Conservation (phyloP, 2,888 invertebrate genomes). For the Zonitis immaculata region DNA sequence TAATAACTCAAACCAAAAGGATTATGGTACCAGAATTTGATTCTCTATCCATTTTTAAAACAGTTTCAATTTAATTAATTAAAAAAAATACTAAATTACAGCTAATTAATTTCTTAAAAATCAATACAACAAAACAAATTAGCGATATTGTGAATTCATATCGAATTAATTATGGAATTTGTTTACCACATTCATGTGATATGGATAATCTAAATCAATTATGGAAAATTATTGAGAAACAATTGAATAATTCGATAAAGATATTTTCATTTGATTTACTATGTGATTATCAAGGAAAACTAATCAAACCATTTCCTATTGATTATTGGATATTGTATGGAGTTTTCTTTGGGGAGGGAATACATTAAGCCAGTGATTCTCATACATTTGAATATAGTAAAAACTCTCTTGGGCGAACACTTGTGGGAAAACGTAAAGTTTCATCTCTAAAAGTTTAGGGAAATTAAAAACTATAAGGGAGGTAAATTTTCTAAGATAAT, state of each 20-base stretch:
- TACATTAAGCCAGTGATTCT: too few relatives aligned
- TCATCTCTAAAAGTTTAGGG: too few relatives aligned
- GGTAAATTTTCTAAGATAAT: too few relatives aligned
- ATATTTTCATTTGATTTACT: not conserved
- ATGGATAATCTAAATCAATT: not conserved
- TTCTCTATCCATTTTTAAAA: too few relatives aligned
- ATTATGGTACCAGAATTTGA: too few relatives aligned
- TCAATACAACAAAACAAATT: not conserved
- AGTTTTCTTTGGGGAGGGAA: too few relatives aligned
- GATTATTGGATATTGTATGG: not conserved
- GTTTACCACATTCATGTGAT: slow-evolving; percentile 1
- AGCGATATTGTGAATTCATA: not conserved
- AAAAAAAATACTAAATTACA: not conserved
- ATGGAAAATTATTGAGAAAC: not conserved
- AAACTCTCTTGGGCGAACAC: not conserved
- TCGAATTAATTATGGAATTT: not conserved
- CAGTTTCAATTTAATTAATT: too few relatives aligned
- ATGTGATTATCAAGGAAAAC: not conserved
- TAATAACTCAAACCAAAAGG: too few relatives aligned
- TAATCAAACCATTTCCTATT: not conserved
- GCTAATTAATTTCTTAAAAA: not conserved
- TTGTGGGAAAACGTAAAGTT: too few relatives aligned
- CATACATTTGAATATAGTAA: too few relatives aligned
- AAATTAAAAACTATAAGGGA: too few relatives aligned
- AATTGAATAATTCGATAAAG: not conserved